Conservation (phyloP, 2,113 vertebrate species). For the Seriola quinqueradiata region DNA sequence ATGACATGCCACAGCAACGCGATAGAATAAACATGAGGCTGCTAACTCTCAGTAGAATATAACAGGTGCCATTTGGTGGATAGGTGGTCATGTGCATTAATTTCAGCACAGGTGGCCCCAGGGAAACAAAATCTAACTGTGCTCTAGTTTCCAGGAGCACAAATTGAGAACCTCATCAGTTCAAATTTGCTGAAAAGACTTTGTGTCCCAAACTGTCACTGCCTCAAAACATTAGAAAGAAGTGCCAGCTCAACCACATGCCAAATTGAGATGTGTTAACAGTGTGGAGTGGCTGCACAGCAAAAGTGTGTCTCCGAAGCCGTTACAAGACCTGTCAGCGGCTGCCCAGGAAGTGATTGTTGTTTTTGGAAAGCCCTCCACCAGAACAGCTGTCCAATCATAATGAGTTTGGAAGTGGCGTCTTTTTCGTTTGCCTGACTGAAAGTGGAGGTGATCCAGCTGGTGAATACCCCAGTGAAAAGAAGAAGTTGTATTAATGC, state of each 20-base stretch:
- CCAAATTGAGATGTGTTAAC: conserved; percentile 54
- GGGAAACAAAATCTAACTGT: conserved; percentile 17
- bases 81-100: conserved; percentile 50
- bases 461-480: conserved; percentile 23
- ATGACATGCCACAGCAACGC: conserved; percentile 37
- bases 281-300: conserved; percentile 10
- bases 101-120: conserved; percentile 41
- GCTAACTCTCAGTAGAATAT: conserved; percentile 39
- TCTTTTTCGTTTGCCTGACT: conserved; percentile 48
- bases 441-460: conserved; percentile 59
- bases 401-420: conserved; percentile 75
- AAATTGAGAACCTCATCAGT: conserved; percentile 35
- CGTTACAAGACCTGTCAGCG: conserved; percentile 36
- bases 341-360: conserved; percentile 61
- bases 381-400: conserved; percentile 72
- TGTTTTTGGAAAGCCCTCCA: conserved; percentile 69
- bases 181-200: conserved; percentile 27
- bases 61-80: conserved; percentile 39
- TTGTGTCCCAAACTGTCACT: neutral
- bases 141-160: conserved; percentile 21
- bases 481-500: conserved; percentile 32
- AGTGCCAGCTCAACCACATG: conserved; percentile 7
- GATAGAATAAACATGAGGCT: conserved; percentile 64
- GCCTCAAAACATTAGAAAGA: conserved; percentile 22
- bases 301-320: conserved; percentile 10